These are phyloP conservation scores for Cabera pusaria DNA, from an alignment of 2,888 invertebrate genomes.

Conservation along the genomic window DNA sequence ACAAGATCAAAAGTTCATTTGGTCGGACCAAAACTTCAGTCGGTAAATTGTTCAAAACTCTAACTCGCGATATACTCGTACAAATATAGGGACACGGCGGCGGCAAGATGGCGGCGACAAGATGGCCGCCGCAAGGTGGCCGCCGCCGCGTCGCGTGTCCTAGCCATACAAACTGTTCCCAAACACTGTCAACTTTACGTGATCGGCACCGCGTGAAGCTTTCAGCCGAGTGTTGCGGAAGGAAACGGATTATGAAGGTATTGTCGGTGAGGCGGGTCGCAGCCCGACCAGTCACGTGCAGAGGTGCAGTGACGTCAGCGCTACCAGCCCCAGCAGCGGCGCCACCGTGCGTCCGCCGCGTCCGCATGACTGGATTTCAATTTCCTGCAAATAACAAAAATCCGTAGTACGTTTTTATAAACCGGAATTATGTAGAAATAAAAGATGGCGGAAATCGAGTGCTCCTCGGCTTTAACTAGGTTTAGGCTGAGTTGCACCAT, in stretches of 20 bases:
- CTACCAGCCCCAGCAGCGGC: constrained; percentile 47
- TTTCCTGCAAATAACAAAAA: constrained; percentile 79
- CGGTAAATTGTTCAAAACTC: constrained; percentile 78
- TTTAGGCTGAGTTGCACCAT: too few species aligned
- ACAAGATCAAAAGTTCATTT: constrained; percentile 81
- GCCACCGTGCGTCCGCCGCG: constrained; percentile 57
- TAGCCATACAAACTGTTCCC: constrained; percentile 49
- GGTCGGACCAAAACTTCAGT: constrained; percentile 83
- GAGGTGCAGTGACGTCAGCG: constrained; percentile 48
- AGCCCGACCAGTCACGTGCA: constrained; percentile 65
- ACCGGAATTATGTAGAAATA: too few species aligned
- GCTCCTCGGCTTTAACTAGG: too few species aligned
- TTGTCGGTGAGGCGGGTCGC: constrained; percentile 22
- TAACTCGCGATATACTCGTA: constrained; percentile 45
- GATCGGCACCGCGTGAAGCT: constrained; percentile 49
- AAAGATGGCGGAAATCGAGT: too few species aligned
- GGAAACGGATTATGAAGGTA: constrained; percentile 34
- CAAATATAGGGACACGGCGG: constrained; percentile 27
- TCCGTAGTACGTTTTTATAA: too few species aligned
- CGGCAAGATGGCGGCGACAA: constrained; percentile 7
- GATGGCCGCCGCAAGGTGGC: constrained; percentile 21
- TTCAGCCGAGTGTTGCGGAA: constrained; percentile 35
- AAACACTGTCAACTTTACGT: constrained; percentile 49
- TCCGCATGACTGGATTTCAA: constrained; percentile 86
- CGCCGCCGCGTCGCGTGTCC: constrained; percentile 37